These are phyloP conservation scores for Pardosa pseudoannulata DNA, from an alignment of 2,888 invertebrate genomes.

Conservation along the genomic window DNA sequence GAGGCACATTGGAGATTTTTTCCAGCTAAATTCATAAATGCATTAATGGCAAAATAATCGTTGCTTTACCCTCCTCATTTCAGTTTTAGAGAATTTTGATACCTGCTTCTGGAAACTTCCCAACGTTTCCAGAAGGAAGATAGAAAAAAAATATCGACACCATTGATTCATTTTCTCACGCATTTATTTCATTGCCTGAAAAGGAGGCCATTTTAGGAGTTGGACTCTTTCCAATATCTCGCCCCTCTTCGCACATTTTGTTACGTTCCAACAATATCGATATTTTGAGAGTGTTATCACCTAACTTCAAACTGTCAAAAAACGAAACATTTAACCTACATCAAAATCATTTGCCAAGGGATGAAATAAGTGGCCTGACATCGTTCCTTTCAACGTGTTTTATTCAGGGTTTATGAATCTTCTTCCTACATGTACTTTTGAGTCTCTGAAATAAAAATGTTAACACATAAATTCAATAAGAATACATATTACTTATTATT, in stretches of 20 bases:
- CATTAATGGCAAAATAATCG: too few species aligned
- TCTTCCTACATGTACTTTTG: too few species aligned
- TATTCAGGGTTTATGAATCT: too few species aligned
- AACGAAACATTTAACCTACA: slow-evolving; percentile 53
- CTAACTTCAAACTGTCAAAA: slow-evolving; percentile 26
- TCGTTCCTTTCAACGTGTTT: too few species aligned
- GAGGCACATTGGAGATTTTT: too few species aligned
- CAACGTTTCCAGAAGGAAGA: not conserved
- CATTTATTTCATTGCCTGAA: slow-evolving; percentile 2
- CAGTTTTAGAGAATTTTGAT: too few species aligned
- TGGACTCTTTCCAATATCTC: slow-evolving; percentile 43
- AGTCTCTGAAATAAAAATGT: too few species aligned
- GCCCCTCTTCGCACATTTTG: slow-evolving; percentile 36
- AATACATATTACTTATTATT: too few species aligned
- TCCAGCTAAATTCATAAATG: too few species aligned
- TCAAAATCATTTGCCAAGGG: not conserved
- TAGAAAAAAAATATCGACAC: not conserved
- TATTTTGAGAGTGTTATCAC: slow-evolving; percentile 56
- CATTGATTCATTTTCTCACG: slow-evolving; percentile 3
- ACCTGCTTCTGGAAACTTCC: slow-evolving; percentile 5
- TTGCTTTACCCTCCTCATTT: too few species aligned
- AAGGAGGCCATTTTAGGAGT: slow-evolving; percentile 11
- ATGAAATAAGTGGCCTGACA: too few species aligned
- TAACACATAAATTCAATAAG: too few species aligned
- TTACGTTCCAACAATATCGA: slow-evolving; percentile 42